Base-by-base conservation (phyloP, 2,113 vertebrate genomes). In the Ceratotherium simum region DNA sequence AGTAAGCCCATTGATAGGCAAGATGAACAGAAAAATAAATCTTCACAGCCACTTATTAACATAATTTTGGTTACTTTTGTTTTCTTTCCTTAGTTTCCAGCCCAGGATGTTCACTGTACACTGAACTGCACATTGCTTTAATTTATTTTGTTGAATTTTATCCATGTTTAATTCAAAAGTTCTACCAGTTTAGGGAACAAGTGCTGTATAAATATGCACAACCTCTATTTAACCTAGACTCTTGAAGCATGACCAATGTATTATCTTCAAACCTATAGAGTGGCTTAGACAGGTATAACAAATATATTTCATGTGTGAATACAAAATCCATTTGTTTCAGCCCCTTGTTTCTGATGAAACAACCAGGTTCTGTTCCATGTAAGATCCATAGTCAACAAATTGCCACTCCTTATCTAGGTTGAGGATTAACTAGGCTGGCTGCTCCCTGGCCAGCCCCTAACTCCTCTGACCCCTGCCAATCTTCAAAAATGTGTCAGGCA, bases 161-260 rank as follows among this genome's bases (percentile, higher is more conserved):
- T 88, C 70, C 25, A 33, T 54, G 36, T 89, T 97, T 93, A 98
- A 95, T 90, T 97, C 62, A 96, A 51, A 98, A 98, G 88, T 83
- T 92, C 17, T 42, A 42, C 60, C 33, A 36, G 85, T 73, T 95
- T 78, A 65, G 20, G 46, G 4, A 81, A 69, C 8, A 86, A 31
- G 25, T n/a, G 21, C 13, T 94, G 64, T 90, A 33, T 78, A 97
- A 98, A 85, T 89, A 96, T 13, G 5, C 8, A 96, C 64, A 58
- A 64, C 42, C 80, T 95, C 92, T 91, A 87, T 64, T 91, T 87
- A 98, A 93, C 94, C 97, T 1, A 94, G 16, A 31, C 70, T 18
- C 91, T 92, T 75, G 80, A 92, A 65, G 51, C 72, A 93, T 97
- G 91, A 91, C 42, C n/a, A 95, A 56, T 17, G 91, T 29, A 97